Conservation (phyloP, 2,888 invertebrate species). For the Chromoteleia sp. region DNA sequence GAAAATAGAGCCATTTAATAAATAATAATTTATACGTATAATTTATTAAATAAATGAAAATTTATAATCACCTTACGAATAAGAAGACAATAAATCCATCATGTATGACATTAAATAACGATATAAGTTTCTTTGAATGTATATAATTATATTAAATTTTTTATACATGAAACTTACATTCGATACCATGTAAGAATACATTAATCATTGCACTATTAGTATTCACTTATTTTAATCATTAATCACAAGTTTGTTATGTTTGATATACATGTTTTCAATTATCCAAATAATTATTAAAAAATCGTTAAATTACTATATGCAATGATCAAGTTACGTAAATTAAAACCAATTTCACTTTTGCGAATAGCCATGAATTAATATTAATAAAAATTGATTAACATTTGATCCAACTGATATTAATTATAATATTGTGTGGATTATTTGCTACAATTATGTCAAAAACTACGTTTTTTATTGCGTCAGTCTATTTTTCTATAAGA, state of each 20-base stretch:
- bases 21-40: constrained; percentile 8
- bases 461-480: constrained; percentile 43
- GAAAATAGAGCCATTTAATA: neutral
- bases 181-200: constrained; percentile 57
- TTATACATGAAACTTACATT: constrained; percentile 64
- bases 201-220: constrained; percentile 67
- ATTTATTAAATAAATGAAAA: neutral
- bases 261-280: constrained; percentile 25
- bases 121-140: constrained; percentile 40
- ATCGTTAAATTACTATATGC: neutral
- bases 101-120: constrained; percentile 22
- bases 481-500: constrained; percentile 52
- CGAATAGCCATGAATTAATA: constrained; percentile 18
- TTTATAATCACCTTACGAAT: neutral
- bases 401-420: constrained; percentile 12
- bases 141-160: constrained; percentile 66
- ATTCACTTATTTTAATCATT: constrained; percentile 39
- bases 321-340: constrained; percentile 21
- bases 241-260: constrained; percentile 38
- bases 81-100: constrained; percentile 7
- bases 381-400: constrained; percentile 12
- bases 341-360: too few species aligned
- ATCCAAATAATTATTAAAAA: constrained; percentile 16
- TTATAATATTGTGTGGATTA: constrained; percentile 10
- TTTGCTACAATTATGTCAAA: constrained; percentile 40